phyloP scores from a whole-genome alignment of 2,888 invertebrate genomes.

The Agelastica alni region DNA sequence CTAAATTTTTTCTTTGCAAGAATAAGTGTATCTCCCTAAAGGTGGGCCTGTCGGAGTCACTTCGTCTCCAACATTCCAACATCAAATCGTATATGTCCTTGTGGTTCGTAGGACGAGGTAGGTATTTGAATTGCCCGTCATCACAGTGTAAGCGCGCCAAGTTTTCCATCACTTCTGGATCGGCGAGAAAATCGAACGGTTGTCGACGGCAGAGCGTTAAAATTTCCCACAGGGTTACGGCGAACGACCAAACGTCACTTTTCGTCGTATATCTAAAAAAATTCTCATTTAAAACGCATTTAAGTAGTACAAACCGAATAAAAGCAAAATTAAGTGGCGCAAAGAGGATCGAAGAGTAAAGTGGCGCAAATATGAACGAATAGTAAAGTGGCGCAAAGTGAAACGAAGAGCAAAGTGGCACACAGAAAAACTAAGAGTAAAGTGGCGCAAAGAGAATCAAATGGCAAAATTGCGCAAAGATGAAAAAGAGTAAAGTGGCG shows the following conservation, averaged over 20 bases:
- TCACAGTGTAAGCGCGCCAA: slow-evolving; percentile 71
- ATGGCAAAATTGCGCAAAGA: too few relatives aligned
- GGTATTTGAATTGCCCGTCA: slow-evolving; percentile 64
- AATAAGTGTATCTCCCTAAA: slow-evolving; percentile 84
- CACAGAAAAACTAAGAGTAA: too few relatives aligned
- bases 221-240: slow-evolving; percentile 86
- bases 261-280: slow-evolving; percentile 72
- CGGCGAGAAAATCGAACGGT: slow-evolving; percentile 76
- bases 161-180: slow-evolving; percentile 81
- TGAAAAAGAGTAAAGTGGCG: too few relatives aligned
- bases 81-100: slow-evolving; percentile 85
- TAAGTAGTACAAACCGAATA: too few relatives aligned
- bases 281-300: too few relatives aligned
- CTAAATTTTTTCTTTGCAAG: slow-evolving; percentile 73
- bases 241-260: slow-evolving; percentile 91
- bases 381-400: too few relatives aligned
- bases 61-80: slow-evolving; percentile 83
- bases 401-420: too few relatives aligned
- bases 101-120: slow-evolving; percentile 64
- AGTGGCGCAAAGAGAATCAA: too few relatives aligned
- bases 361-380: too few relatives aligned
- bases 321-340: too few relatives aligned
- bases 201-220: slow-evolving; percentile 75
- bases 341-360: too few relatives aligned
- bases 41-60: slow-evolving; percentile 73